These are phyloP conservation scores for Climacteris rufus DNA, from an alignment of 2,113 vertebrate species.

Conservation along the genomic window DNA sequence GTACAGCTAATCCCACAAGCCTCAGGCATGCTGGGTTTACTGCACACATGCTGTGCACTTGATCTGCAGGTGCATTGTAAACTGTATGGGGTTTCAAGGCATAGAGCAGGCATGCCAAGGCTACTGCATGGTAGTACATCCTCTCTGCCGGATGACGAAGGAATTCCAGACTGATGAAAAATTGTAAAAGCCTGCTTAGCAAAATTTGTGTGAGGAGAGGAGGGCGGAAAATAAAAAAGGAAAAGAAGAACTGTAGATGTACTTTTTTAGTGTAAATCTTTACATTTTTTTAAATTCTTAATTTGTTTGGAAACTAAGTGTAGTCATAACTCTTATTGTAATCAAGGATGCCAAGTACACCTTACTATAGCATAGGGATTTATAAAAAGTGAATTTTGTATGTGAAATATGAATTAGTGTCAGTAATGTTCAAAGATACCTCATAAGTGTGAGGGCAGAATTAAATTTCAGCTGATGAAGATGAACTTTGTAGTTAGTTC, in stretches of 20 bases:
- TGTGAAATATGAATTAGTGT: neutral
- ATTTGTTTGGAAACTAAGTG: neutral
- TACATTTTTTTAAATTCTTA: neutral
- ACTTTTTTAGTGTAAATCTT: neutral
- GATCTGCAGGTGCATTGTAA: neutral
- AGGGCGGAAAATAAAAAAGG: accelerated
- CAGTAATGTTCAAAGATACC: neutral
- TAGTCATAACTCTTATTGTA: neutral
- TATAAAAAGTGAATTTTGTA: neutral
- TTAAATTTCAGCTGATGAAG: neutral
- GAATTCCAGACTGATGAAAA: neutral
- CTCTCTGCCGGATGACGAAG: neutral
- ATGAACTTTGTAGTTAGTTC: neutral
- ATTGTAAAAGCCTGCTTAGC: neutral
- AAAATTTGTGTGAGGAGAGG: neutral
- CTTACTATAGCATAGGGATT: neutral
- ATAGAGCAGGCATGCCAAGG: neutral
- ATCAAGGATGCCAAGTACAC: neutral
- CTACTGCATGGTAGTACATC: neutral
- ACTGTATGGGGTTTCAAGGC: neutral
- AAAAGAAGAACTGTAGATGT: neutral
- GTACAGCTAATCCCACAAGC: neutral
- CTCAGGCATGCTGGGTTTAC: neutral
- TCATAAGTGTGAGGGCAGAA: neutral
- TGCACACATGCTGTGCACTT: neutral